Conservation (phyloP, 37 sponge, comb jelly and placozoan species). For the Amphimedon queenslandica region DNA sequence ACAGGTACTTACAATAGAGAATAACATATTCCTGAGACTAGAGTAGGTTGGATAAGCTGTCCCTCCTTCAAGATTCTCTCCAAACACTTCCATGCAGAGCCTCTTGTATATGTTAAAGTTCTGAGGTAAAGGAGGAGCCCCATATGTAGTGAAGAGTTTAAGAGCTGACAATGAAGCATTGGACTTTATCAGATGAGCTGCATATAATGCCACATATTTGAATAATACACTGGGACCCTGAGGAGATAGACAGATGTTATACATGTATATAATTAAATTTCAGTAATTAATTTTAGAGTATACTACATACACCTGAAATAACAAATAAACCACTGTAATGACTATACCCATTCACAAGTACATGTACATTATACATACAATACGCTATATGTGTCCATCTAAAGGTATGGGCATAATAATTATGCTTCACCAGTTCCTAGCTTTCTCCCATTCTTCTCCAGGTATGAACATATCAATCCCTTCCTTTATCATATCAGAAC, state of each 20-base stretch:
- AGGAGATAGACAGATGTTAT: too few species aligned
- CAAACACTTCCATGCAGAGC: conserved; percentile 77
- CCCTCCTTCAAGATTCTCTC: conserved; percentile 26
- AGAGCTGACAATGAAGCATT: conserved; percentile 81
- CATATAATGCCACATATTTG: conserved; percentile 97
- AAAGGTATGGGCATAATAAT: too few species aligned
- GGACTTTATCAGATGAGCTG: conserved; percentile 85
- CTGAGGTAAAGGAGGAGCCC: conserved; percentile 87
- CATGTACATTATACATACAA: too few species aligned
- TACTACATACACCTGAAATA: background rate
- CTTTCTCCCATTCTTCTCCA: conserved; percentile 90
- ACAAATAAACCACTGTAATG: background rate
- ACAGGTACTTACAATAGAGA: conserved; percentile 46
- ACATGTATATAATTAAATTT: too few species aligned
- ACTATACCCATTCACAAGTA: too few species aligned
- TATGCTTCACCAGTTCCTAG: conserved; percentile 67
- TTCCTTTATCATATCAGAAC: conserved; percentile 87
- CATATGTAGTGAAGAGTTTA: conserved; percentile 86
- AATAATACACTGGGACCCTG: conserved; percentile 64
- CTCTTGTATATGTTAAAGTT: conserved; percentile 94
- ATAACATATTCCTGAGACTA: conserved; percentile 75
- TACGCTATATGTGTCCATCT: too few species aligned
- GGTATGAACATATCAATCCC: conserved; percentile 90
- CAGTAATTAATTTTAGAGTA: background rate
- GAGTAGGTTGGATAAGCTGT: conserved; percentile 67